Evolutionary conservation across 2,113 vertebrate species (phyloP).

Genomic region (Engraulis encrasicolus): DNA sequence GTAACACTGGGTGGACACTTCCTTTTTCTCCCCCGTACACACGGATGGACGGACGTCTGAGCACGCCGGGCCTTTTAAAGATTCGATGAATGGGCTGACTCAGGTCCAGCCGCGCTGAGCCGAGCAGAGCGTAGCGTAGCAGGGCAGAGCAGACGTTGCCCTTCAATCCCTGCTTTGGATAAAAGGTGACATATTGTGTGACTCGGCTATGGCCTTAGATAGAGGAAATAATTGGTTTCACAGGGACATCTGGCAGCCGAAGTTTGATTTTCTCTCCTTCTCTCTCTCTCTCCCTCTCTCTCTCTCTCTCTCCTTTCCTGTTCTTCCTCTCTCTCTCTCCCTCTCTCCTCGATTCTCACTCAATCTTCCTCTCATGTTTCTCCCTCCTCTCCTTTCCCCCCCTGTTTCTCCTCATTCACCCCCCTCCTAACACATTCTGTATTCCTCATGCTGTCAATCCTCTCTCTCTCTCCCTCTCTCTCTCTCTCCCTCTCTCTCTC

Average conservation of each 20-base stretch:
- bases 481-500: neutral
- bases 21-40: neutral
- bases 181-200: constrained; percentile 64
- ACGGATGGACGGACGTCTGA: neutral
- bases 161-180: constrained; percentile 50
- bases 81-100: constrained; percentile 46
- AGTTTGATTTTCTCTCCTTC: constrained; percentile 38
- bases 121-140: too few relatives aligned
- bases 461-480: neutral
- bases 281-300: neutral
- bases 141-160: too few relatives aligned
- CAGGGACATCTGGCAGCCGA: constrained; percentile 62
- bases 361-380: neutral
- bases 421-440: neutral
- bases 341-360: constrained; percentile 6
- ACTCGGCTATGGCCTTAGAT: constrained; percentile 58
- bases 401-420: too few relatives aligned
- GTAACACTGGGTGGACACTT: constrained; percentile 1
- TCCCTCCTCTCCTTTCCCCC: neutral
- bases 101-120: constrained; percentile 46
- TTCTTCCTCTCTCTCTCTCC: neutral
- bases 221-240: constrained; percentile 77
- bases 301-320: neutral
- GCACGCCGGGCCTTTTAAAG: neutral
- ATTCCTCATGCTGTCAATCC: neutral